Conservation (phyloP, 2,113 vertebrate species). For the Oreochromis tanganicae region DNA sequence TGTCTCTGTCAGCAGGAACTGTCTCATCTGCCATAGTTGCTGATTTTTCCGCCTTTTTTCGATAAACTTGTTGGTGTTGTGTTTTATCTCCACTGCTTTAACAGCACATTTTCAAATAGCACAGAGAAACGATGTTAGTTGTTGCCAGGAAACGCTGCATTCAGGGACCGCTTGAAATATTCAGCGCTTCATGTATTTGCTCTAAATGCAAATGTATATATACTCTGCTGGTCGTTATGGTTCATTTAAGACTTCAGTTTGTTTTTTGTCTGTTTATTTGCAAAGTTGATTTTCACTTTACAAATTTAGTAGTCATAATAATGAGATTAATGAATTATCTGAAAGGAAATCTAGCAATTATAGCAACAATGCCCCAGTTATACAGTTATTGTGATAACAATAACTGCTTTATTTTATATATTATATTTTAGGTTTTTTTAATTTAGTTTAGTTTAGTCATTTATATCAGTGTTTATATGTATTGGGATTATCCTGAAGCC, state of each 20-base stretch:
- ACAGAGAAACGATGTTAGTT: not conserved
- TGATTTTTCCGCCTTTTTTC: accelerated
- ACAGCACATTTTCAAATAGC: not conserved
- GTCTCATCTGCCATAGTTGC: not conserved
- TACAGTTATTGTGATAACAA: not conserved
- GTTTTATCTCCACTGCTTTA: not conserved
- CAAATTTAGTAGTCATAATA: accelerated
- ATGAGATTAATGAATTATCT: not conserved
- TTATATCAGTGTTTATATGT: not conserved
- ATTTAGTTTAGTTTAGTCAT: not conserved
- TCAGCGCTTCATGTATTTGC: accelerated
- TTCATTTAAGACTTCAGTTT: not conserved
- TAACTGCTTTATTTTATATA: accelerated
- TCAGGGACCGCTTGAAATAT: not conserved
- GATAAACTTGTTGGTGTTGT: not conserved
- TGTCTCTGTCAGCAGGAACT: not conserved
- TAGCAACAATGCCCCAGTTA: not conserved
- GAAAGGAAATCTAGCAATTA: not conserved
- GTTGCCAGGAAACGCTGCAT: not conserved
- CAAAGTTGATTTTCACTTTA: not conserved
- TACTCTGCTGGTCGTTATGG: not conserved
- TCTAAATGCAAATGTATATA: not conserved
- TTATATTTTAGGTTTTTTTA: not conserved
- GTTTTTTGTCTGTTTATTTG: accelerated
- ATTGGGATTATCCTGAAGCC: not conserved